phyloP scores from a whole-genome alignment of 2,113 vertebrate species.

The Oryzias javanicus region DNA sequence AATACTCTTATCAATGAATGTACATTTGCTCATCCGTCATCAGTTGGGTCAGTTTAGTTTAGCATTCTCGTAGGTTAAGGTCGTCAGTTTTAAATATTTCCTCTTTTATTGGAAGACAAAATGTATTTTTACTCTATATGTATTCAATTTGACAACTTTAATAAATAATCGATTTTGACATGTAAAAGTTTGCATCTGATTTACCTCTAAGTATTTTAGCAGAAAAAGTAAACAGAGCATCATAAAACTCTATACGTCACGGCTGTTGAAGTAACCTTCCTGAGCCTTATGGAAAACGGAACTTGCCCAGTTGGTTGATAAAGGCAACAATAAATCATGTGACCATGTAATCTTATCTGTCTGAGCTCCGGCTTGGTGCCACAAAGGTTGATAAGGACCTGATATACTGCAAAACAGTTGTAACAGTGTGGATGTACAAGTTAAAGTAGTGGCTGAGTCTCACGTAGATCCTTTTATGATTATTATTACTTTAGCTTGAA shows the following conservation, averaged over 20 bases:
- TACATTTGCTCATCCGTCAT: constrained; percentile 9
- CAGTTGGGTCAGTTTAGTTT: constrained; percentile 20
- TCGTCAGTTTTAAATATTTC: too few relatives aligned
- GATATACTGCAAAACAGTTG: background rate
- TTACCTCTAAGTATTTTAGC: constrained; percentile 1
- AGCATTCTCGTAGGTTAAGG: constrained; percentile 52
- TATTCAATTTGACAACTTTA: constrained; percentile 1
- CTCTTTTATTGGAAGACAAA: too few relatives aligned
- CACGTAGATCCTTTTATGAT: background rate
- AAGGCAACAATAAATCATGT: constrained; percentile 33
- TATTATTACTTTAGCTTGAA: background rate
- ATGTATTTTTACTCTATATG: constrained; percentile 2
- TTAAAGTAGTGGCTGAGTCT: constrained; percentile 1
- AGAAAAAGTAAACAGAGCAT: constrained; percentile 51
- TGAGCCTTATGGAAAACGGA: constrained; percentile 16
- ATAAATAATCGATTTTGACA: background rate
- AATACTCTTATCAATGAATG: too few relatives aligned
- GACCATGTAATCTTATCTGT: constrained; percentile 47
- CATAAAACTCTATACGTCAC: constrained; percentile 45
- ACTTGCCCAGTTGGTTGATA: constrained; percentile 39
- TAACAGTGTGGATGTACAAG: background rate
- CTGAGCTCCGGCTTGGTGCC: constrained; percentile 23
- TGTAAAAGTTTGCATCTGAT: background rate
- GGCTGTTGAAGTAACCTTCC: constrained; percentile 39
- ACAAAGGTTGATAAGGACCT: constrained; percentile 14